These are phyloP conservation scores for Pseudococcus jackbeardsleyi DNA, from an alignment of 2,888 invertebrate genomes.

Conservation along the genomic window DNA sequence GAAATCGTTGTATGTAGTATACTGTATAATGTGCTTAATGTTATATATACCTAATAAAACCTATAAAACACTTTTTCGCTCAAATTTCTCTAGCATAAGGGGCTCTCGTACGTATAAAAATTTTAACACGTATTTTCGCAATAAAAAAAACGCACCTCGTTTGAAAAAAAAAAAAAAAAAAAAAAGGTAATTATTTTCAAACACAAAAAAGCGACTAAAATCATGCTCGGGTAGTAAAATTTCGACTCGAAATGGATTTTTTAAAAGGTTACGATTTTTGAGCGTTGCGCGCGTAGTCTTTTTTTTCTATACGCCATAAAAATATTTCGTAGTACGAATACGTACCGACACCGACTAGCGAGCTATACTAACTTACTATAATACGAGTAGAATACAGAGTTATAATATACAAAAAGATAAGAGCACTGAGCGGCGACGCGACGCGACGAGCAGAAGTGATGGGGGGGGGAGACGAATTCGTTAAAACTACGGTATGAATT, in stretches of 20 bases:
- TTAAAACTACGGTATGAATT: slow-evolving; percentile 33
- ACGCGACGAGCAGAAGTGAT: background rate
- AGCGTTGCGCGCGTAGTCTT: background rate
- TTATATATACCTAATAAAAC: background rate
- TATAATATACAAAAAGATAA: background rate
- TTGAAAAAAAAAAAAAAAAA: background rate
- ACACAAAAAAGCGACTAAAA: slow-evolving; percentile 33
- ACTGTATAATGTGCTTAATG: too few relatives aligned
- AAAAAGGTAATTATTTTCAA: slow-evolving; percentile 36
- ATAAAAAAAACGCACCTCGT: slow-evolving; percentile 14
- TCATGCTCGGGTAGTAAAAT: slow-evolving; percentile 43
- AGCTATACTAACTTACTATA: background rate
- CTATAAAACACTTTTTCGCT: background rate
- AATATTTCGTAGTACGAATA: background rate
- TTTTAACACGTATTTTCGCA: slow-evolving; percentile 32
- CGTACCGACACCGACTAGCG: background rate
- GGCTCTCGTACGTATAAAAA: slow-evolving; percentile 20
- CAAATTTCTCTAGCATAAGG: slow-evolving; percentile 7
- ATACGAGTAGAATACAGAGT: background rate
- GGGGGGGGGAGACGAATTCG: background rate
- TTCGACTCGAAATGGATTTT: slow-evolving; percentile 11
- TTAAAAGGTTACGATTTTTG: slow-evolving; percentile 39
- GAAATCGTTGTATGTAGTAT: background rate
- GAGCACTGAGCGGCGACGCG: background rate
- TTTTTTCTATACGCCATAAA: background rate